Base-by-base conservation (phyloP, 2,888 invertebrate genomes). In the Eledona agricola region DNA sequence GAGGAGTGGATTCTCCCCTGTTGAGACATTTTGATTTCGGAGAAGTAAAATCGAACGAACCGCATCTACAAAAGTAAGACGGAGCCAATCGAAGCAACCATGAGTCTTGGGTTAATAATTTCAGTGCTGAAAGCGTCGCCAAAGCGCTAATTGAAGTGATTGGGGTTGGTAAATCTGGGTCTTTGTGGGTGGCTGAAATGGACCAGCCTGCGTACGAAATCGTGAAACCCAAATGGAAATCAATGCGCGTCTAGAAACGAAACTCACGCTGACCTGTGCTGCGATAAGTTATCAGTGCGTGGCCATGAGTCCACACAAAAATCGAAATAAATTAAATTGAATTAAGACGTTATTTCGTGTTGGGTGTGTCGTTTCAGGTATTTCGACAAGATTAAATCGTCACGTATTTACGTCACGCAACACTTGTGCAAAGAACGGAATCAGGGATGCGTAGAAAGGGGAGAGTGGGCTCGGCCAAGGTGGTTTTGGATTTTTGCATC, bases 161-260 rank as follows among this genome's bases (percentile, higher is more conserved):
- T 1, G 35, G 60, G 6, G 34, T 52, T 11, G 60, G 51, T 3
- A 35, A 51, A 37, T 53, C 57, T 31, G 64, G 64, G 3, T 58
- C 62, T 1, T 29, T 60, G 2, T 65, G 64, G 64, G 51, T 64
- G 1, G 29, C 43, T 1, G 50, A 60, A 40, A 49, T 57, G 34
- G 51, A 47, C 19, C 23, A 59, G 32, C 32, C 49, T 1, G 37
- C 51, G 12, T 62, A 60, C 16, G 16, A 40, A 10, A 16, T 40
- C 10, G 17, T 16, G 4, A 3, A 17, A 1, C 40, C 40, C 12
- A 3, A 26, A 7, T 11, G 12, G 2, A 10, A 4, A 25, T 7
- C 25, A 6, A 25, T 38, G 22, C 20, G 22, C 5, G 9, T 29
- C 6, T 9, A 29, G 12, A 29, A 6, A 25, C n/a, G n/a, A n/a